Conservation (phyloP, 2,797 vertebrate species). For the Oreonectes daqikongensis region DNA sequence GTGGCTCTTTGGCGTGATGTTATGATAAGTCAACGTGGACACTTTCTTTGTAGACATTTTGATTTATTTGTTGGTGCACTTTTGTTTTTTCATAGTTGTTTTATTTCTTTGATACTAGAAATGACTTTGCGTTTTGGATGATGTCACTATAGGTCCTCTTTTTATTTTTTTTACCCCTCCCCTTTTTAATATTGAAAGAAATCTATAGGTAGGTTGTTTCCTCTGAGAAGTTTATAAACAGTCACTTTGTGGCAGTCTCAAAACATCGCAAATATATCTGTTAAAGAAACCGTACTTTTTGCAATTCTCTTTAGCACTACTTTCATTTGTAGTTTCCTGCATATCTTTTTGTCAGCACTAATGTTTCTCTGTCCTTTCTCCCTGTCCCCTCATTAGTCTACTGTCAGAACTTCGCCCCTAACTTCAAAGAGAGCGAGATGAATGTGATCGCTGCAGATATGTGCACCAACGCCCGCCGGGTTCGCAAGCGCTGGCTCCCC, state of each 20-base stretch:
- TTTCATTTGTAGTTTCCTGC: not conserved
- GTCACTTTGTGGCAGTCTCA: not conserved
- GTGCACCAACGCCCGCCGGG: conserved; percentile 94
- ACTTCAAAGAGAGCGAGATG: conserved; percentile 98
- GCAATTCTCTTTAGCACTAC: no score
- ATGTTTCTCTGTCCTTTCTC: not conserved
- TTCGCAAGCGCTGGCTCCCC: conserved; percentile 94
- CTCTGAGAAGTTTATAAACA: not conserved
- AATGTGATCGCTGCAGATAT: conserved; percentile 94
- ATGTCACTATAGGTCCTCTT: not conserved
- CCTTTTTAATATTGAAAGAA: not conserved
- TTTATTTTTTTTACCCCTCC: not conserved
- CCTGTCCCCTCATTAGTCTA: conserved; percentile 77
- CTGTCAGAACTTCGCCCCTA: conserved; percentile 96
- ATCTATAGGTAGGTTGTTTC: no score
- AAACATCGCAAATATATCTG: no score
- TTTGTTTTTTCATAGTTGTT: no score
- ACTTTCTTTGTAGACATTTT: not conserved
- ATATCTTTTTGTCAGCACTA: not conserved
- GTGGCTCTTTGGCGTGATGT: conserved; percentile 53
- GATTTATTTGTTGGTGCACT: no score
- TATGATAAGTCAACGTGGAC: not conserved
- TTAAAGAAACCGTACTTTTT: no score
- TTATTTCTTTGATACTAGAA: not conserved
- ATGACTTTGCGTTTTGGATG: not conserved